Evolutionary conservation across 2,888 invertebrate species (phyloP), one percentile per base, ranked within the genome.

Genomic region (Cenopis cana): DNA sequence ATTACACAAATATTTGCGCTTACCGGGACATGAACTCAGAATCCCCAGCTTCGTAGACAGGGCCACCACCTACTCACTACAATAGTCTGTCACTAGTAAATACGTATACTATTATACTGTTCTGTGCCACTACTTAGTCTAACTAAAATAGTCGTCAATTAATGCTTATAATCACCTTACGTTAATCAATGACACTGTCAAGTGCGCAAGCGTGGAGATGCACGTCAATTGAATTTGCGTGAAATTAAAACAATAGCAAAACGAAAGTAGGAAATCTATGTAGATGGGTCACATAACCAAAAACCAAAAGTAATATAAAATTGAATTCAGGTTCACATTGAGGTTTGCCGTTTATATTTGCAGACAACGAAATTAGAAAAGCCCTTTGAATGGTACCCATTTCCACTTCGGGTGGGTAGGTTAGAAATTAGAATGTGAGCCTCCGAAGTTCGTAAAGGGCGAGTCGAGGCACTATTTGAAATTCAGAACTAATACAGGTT

Each of bases 401-500:
- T 70, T 59, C n/a, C 57, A 59, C 33, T 60, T 56, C 50, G 20
- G 52, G 33, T 36, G n/a, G 18, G 12, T 38, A 11, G 24, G 46
- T 59, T 54, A 54, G 20, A 65, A 65, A 66, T 70, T 65, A 46
- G 59, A 66, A 54, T 65, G 41, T 66, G 59, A 49, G 20, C 52
- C 59, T 12, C 67, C 59, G 54, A 49, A 55, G 46, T 70, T 65
- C 9, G 54, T 24, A 66, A 70, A 70, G 59, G 70, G 59, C 59
- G n/a, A 46, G 46, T 14, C 46, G 38, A 68, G 50, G 59, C 64
- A 73, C 74, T 74, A 73, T 73, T 73, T 68, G 71, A 69, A 73
- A 66, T 68, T 72, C 56, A 57, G 68, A 73, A 68, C 57, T 73
- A 71, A 73, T 74, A 74, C 68, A 66, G 64, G 70, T 70, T 66